These are phyloP conservation scores for Melospiza melodia DNA, from an alignment of 2,113 vertebrate genomes.

Conservation along the genomic window DNA sequence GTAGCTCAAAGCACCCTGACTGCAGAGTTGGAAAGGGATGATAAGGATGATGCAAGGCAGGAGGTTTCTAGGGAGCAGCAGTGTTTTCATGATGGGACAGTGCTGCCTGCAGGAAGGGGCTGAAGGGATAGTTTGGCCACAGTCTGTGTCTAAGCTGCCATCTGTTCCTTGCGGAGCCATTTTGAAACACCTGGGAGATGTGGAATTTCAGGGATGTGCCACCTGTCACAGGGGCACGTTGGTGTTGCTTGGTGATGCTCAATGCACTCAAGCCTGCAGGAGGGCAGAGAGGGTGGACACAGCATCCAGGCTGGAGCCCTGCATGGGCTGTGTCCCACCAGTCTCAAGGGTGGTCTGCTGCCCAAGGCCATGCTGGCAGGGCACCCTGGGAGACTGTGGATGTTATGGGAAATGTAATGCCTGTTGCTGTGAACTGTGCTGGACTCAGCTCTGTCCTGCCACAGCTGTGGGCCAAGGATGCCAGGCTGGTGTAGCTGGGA, in stretches of 20 bases:
- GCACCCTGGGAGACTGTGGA: accelerated
- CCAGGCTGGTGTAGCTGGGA: background rate
- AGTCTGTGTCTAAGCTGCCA: background rate
- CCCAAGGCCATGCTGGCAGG: accelerated
- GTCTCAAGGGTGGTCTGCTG: background rate
- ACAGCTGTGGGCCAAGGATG: background rate
- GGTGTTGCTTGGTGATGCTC: background rate
- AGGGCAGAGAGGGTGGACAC: background rate
- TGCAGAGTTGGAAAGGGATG: background rate
- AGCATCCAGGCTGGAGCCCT: background rate
- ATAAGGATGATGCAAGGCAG: background rate
- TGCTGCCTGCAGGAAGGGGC: background rate
- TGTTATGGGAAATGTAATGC: accelerated
- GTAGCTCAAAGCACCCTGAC: background rate
- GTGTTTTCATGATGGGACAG: background rate
- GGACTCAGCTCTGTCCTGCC: background rate
- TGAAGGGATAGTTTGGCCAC: background rate
- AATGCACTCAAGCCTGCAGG: background rate
- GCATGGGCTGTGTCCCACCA: background rate
- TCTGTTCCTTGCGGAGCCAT: background rate
- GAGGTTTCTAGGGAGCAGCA: background rate
- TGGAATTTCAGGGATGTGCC: background rate
- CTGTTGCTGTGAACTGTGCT: background rate
- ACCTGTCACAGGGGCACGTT: background rate
- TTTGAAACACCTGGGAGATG: background rate